phyloP scores from a whole-genome alignment of 2,113 vertebrate genomes.

The Odocoileus virginianus region DNA sequence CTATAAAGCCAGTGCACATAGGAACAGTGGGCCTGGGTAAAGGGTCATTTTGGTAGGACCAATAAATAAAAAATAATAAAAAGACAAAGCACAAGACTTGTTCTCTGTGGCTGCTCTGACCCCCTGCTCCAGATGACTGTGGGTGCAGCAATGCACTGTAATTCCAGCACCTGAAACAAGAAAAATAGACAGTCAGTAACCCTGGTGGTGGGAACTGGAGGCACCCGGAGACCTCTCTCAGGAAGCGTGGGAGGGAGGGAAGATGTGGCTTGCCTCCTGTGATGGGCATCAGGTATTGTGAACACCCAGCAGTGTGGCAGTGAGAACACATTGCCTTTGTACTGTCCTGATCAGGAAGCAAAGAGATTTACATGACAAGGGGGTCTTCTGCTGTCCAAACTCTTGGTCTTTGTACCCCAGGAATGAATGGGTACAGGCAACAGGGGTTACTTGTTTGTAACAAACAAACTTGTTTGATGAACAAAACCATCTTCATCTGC shows the following conservation, averaged over 20 bases:
- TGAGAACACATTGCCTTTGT: neutral
- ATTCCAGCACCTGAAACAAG: neutral
- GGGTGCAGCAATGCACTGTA: neutral
- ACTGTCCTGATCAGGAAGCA: neutral
- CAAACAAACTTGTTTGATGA: too few relatives aligned
- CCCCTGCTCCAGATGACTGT: neutral
- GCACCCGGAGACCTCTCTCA: neutral
- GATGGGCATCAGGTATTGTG: too few relatives aligned
- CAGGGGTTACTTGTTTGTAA: neutral
- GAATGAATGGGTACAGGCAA: neutral
- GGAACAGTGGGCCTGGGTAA: conserved; percentile 88
- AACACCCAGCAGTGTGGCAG: neutral
- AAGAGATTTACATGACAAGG: neutral
- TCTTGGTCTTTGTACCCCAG: neutral
- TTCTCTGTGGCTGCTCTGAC: conserved; percentile 26
- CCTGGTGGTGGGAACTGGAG: neutral
- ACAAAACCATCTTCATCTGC: neutral
- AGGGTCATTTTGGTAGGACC: conserved; percentile 90
- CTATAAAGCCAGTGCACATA: conserved; percentile 77
- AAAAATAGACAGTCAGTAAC: too few relatives aligned
- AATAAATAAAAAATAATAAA: conserved; percentile 88
- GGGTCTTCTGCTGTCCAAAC: neutral
- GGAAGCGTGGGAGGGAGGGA: neutral
- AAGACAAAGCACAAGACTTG: conserved; percentile 43
- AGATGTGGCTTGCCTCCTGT: rapidly evolving